Percentiles rank a stretch among this genome's conserved stretches.
These are phyloP conservation scores for Pterostichus niger DNA, from an alignment of 2,888 invertebrate species.

Conservation along the genomic window DNA sequence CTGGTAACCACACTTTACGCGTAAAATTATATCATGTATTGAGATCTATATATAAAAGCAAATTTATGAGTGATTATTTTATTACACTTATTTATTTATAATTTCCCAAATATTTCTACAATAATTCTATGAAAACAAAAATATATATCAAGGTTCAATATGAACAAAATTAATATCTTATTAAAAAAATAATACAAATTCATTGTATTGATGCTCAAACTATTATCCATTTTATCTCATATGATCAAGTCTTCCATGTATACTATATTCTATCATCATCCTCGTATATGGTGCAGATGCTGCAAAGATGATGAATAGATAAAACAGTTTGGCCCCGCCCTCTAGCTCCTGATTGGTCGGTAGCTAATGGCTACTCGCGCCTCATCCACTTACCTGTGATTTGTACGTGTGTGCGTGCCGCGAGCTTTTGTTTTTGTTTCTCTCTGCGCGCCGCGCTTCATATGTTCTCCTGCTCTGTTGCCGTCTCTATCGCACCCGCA, in stretches of 20 bases:
- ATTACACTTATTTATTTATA: no score
- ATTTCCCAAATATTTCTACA: no score
- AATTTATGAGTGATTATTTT: no score
- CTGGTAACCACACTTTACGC: no score
- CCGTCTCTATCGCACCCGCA: conserved; percentile 12
- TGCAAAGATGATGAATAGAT: conserved; percentile 64
- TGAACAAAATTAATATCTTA: no score
- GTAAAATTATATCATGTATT: no score
- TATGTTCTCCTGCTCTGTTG: conserved; percentile 1
- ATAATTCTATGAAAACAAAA: no score
- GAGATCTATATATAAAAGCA: no score
- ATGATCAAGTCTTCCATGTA: background rate
- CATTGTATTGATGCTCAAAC: no score
- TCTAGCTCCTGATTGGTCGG: conserved; percentile 62
- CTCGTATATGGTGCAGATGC: conserved; percentile 15
- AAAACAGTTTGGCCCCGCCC: conserved; percentile 61
- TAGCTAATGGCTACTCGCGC: conserved; percentile 67
- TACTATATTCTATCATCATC: background rate
- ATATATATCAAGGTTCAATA: no score
- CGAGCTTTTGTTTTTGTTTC: conserved; percentile 61
- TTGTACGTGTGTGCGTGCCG: conserved; percentile 54
- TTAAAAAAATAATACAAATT: no score
- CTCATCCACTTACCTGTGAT: conserved; percentile 66
- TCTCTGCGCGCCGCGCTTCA: background rate
- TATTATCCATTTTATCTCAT: no score